A percentile compares a stretch with the other conserved stretches of the same genome.
Conservation (phyloP, 2,113 vertebrate species). For the Glaucomys volans region DNA sequence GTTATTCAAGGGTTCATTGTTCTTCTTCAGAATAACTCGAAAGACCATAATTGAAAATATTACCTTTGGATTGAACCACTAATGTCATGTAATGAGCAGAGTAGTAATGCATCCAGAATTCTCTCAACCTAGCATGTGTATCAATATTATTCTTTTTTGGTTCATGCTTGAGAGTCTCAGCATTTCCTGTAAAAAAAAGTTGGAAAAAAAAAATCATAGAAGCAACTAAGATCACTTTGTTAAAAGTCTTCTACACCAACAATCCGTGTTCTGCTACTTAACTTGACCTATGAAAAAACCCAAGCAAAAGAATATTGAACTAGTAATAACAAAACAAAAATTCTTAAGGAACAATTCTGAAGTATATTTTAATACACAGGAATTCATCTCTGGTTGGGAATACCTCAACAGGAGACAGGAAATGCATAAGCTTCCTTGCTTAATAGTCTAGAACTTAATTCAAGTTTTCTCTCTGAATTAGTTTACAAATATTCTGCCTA, state of each 20-base stretch:
- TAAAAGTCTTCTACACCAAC: conserved; percentile 41
- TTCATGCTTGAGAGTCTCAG: conserved; percentile 95
- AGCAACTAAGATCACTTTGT: conserved; percentile 26
- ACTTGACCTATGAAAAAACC: conserved; percentile 28
- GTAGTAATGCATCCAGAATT: conserved; percentile 96
- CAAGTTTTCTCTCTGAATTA: conserved; percentile 48
- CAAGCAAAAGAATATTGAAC: conserved; percentile 50
- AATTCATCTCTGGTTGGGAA: conserved; percentile 58
- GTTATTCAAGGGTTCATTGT: not conserved
- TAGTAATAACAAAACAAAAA: conserved; percentile 53
- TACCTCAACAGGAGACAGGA: conserved; percentile 19
- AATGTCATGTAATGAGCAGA: conserved; percentile 98
- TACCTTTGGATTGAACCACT: conserved; percentile 97
- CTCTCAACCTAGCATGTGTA: conserved; percentile 92
- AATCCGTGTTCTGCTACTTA: not conserved
- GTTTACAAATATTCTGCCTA: conserved; percentile 50
- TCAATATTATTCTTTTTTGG: conserved; percentile 93
- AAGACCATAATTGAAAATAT: not conserved
- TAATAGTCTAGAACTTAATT: conserved; percentile 5
- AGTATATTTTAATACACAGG: conserved; percentile 45
- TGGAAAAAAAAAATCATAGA: conserved; percentile 30
- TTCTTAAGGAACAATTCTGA: conserved; percentile 53
- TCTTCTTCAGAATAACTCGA: conserved; percentile 42
- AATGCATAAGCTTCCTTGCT: not conserved
- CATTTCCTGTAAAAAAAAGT: conserved; percentile 91